Evolutionary conservation across 2,888 invertebrate genomes (phyloP).

Genomic region (Dascillus cervinus): DNA sequence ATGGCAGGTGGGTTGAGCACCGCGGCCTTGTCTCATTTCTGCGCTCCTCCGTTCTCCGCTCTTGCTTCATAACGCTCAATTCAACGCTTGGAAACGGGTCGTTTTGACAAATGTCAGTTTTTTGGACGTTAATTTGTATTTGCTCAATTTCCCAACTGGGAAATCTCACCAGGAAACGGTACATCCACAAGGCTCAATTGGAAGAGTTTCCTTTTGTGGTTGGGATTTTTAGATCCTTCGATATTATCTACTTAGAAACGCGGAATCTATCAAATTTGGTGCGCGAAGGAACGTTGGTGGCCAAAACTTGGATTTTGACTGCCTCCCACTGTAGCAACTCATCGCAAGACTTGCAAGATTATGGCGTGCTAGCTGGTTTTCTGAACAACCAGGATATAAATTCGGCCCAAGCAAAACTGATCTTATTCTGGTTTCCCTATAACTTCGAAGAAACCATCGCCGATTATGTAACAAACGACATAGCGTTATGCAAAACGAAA

Average conservation of each 20-base stretch:
- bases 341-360: no score
- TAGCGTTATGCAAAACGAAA: slow-evolving; percentile 1
- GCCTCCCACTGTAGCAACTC: not conserved
- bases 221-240: not conserved
- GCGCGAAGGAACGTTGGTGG: slow-evolving; percentile 3
- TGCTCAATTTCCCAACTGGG: no score
- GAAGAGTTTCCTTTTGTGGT: slow-evolving; percentile 1
- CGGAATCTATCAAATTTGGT: not conserved
- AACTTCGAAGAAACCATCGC: not conserved
- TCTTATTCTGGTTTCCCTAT: slow-evolving; percentile 1
- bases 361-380: no score
- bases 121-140: not conserved
- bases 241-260: not conserved
- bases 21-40: slow-evolving; percentile 21
- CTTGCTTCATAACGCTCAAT: no score
- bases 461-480: slow-evolving; percentile 1
- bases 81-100: slow-evolving; percentile 1
- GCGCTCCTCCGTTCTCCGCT: no score
- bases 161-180: no score
- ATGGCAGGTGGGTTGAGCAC: slow-evolving; percentile 17
- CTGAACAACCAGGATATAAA: no score
- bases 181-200: not conserved
- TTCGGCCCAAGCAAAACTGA: no score
- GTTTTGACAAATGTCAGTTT: no score
- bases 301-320: slow-evolving; percentile 1